Percentiles rank a stretch among this genome's conserved stretches.
These are phyloP conservation scores for Pelecanoides urinatrix DNA, from an alignment of 2,113 vertebrate genomes.

Conservation along the genomic window DNA sequence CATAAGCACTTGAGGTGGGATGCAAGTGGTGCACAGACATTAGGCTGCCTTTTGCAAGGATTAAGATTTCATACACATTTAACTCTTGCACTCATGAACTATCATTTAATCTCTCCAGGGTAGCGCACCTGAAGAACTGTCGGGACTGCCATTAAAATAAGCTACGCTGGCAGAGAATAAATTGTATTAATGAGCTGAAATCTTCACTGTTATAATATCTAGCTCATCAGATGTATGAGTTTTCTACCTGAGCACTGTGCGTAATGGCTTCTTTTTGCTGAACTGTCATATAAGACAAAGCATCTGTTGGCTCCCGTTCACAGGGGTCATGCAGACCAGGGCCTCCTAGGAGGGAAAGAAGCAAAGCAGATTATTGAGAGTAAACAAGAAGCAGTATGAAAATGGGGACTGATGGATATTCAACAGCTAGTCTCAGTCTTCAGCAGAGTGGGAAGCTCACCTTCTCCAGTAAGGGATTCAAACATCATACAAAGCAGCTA, in stretches of 20 bases:
- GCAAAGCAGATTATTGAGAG: not conserved
- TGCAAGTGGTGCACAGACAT: not conserved
- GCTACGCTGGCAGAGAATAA: not conserved
- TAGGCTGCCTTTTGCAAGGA: not conserved
- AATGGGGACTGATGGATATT: not conserved
- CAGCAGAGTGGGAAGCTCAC: not conserved
- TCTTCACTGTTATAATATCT: not conserved
- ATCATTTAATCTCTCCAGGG: not conserved
- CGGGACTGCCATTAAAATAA: not conserved
- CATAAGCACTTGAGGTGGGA: not conserved
- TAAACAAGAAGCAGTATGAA: not conserved
- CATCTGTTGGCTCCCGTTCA: conserved; percentile 92
- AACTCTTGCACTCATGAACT: not conserved
- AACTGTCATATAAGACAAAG: conserved; percentile 86
- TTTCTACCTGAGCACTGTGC: conserved; percentile 90
- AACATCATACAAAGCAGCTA: not conserved
- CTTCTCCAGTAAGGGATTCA: not conserved
- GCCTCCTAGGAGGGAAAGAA: conserved; percentile 79
- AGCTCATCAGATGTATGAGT: not conserved
- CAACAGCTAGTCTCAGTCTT: not conserved
- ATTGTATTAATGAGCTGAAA: not conserved
- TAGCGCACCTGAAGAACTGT: fast-evolving
- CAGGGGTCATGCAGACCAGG: conserved; percentile 96
- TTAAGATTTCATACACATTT: not conserved
- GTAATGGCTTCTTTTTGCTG: conserved; percentile 95